Conservation (phyloP, 2,888 invertebrate species). For the Erpobdella octoculata region DNA sequence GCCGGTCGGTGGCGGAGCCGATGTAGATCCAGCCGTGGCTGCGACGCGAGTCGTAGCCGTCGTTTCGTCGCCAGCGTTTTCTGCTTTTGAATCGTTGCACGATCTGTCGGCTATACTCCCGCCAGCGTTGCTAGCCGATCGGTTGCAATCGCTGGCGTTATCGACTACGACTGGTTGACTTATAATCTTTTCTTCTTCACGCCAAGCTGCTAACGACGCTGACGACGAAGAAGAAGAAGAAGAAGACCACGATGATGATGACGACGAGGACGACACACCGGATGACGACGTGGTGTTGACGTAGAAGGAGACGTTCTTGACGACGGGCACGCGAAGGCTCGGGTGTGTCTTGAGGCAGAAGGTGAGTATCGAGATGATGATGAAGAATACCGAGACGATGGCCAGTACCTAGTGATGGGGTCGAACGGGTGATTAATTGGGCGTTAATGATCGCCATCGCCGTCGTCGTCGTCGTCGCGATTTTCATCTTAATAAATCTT, state of each 20-base stretch:
- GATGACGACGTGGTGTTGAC: not conserved
- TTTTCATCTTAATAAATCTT: not conserved
- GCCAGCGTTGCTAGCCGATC: too few species aligned
- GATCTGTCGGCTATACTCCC: too few species aligned
- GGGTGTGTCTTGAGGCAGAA: constrained; percentile 95
- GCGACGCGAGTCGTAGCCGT: too few species aligned
- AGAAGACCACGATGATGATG: not conserved
- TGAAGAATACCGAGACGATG: constrained; percentile 81
- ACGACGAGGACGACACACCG: not conserved
- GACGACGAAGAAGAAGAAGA: not conserved
- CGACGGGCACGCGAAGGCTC: constrained; percentile 55
- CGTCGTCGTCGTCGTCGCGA: not conserved
- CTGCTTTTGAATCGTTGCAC: too few species aligned
- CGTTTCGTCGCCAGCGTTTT: too few species aligned
- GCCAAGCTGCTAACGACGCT: too few species aligned
- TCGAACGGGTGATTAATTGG: not conserved
- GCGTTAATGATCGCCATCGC: not conserved
- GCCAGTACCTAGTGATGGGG: not conserved
- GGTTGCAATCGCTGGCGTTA: too few species aligned
- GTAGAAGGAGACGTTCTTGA: constrained; percentile 45
- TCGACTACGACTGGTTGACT: too few species aligned
- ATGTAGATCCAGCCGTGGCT: too few species aligned
- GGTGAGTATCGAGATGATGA: constrained; percentile 85
- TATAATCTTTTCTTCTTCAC: too few species aligned
- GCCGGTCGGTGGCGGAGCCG: too few species aligned